Percentiles rank a stretch among this genome's conserved stretches.
These are phyloP conservation scores for Sciurus niger DNA, from an alignment of 2,113 vertebrate species.

Conservation along the genomic window DNA sequence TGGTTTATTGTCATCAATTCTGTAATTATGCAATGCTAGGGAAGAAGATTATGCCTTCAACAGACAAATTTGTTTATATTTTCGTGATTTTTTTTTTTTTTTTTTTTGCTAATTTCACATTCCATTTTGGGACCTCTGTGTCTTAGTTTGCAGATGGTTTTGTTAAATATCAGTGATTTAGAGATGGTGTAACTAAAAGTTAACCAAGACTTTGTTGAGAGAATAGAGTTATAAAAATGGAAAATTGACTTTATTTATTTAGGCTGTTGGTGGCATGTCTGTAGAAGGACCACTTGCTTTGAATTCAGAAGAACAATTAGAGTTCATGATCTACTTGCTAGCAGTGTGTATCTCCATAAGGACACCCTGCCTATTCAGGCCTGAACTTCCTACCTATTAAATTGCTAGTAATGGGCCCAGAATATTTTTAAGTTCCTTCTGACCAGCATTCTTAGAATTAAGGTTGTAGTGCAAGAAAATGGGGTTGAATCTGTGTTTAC, in stretches of 20 bases:
- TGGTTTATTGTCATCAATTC: neutral
- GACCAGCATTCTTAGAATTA: constrained; percentile 15
- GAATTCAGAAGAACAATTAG: neutral
- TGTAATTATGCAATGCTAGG: neutral
- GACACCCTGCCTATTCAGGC: neutral
- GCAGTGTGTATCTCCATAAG: neutral
- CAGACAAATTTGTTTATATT: neutral
- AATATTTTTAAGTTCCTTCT: constrained; percentile 55
- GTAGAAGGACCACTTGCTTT: neutral
- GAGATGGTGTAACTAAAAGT: constrained; percentile 33
- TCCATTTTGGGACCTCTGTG: constrained; percentile 18
- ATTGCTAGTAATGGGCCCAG: neutral
- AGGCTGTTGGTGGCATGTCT: neutral
- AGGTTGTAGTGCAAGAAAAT: neutral
- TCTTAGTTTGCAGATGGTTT: neutral
- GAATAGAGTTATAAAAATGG: neutral
- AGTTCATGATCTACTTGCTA: neutral
- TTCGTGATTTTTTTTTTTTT: neutral
- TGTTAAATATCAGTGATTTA: constrained; percentile 44
- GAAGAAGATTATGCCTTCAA: neutral
- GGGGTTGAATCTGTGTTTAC: constrained; percentile 42
- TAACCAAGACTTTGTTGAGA: constrained; percentile 50
- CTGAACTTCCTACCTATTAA: neutral
- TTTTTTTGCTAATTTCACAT: neutral
- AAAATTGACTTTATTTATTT: neutral